Evolutionary conservation across 2,888 invertebrate genomes (phyloP).

Genomic region (Mesoligia furuncula): DNA sequence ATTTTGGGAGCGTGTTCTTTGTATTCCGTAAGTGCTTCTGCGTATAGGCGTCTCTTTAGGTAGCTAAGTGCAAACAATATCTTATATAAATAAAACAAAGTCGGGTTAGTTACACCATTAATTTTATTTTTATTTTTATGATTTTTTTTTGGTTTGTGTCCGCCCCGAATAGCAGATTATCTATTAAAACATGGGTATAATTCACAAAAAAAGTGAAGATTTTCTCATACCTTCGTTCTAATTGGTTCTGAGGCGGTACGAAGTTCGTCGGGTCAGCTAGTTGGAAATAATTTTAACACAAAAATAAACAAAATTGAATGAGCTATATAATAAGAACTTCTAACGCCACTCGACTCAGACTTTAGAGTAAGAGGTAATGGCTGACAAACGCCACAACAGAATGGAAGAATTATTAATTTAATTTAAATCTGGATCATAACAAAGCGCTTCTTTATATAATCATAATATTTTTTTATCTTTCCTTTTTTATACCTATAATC

Average conservation of each 20-base stretch:
- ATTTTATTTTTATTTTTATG: too few relatives aligned
- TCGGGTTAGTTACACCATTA: too few relatives aligned
- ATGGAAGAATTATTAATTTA: constrained; percentile 13
- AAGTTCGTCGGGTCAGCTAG: too few relatives aligned
- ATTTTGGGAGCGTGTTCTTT: constrained; percentile 42
- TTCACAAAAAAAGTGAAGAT: too few relatives aligned
- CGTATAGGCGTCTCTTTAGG: constrained; percentile 29
- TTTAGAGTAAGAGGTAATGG: not conserved
- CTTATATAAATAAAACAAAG: too few relatives aligned
- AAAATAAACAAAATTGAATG: not conserved
- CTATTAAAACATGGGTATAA: too few relatives aligned
- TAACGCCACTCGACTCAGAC: too few relatives aligned
- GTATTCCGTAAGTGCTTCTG: constrained; percentile 48
- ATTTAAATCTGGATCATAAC: constrained; percentile 33
- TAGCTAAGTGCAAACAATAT: not conserved
- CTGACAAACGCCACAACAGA: not conserved
- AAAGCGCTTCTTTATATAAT: not conserved
- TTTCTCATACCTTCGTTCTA: too few relatives aligned
- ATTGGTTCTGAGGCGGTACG: too few relatives aligned
- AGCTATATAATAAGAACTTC: not conserved
- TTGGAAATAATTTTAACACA: not conserved
- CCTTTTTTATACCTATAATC: constrained; percentile 31
- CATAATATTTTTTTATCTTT: constrained; percentile 17
- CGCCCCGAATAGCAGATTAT: too few relatives aligned
- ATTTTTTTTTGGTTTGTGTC: too few relatives aligned